Conservation (phyloP, 37 sponge, comb jelly and placozoan genomes). For the Aplysina aerophoba region DNA sequence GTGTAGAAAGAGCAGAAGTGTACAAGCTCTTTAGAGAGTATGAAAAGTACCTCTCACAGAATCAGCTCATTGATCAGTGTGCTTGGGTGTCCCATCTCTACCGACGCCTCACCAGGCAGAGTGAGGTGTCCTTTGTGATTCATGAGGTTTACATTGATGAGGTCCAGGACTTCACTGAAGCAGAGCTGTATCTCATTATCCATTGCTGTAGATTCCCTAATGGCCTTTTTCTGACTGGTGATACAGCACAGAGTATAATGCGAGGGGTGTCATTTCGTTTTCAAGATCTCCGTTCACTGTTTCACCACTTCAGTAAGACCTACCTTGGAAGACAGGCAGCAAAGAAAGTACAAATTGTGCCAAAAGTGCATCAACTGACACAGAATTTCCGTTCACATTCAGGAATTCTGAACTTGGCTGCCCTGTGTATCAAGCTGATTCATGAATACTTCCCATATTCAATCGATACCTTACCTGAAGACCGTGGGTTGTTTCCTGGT, state of each 20-base stretch:
- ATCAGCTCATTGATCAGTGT: conserved; percentile 70
- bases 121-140: conserved; percentile 44
- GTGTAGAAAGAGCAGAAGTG: conserved; percentile 47
- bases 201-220: conserved; percentile 61
- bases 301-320: conserved; percentile 48
- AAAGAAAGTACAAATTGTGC: conserved; percentile 22
- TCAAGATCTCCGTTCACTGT: conserved; percentile 61
- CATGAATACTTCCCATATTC: conserved; percentile 55
- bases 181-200: conserved; percentile 69
- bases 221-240: conserved; percentile 75
- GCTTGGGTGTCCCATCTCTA: conserved; percentile 61
- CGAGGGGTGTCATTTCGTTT: conserved; percentile 82
- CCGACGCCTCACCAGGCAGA: conserved; percentile 25
- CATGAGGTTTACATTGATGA: conserved; percentile 83
- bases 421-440: conserved; percentile 69
- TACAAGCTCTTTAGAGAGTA: conserved; percentile 68
- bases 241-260: conserved; percentile 89
- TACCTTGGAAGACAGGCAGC: background rate
- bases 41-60: conserved; percentile 35
- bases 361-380: conserved; percentile 53
- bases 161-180: conserved; percentile 88
- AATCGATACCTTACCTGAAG: conserved; percentile 74
- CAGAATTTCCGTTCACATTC: conserved; percentile 83
- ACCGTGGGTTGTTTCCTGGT: conserved; percentile 58
- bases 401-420: conserved; percentile 68